Evolutionary conservation across 2,888 invertebrate genomes (phyloP).

Genomic region (Colletes collaris): DNA sequence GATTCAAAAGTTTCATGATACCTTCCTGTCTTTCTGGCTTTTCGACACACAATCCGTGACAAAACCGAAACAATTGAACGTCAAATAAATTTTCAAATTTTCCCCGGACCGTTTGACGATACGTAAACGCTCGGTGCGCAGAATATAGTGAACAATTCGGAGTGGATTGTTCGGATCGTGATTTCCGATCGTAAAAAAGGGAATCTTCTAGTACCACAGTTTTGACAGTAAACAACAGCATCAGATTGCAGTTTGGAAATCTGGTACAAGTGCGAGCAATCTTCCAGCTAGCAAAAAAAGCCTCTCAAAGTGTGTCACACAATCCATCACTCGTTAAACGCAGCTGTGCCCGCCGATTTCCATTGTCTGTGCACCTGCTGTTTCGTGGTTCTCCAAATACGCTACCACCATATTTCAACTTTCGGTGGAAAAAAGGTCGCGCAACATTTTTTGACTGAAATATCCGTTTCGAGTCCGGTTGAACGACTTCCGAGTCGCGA

Average conservation of each 20-base stretch:
- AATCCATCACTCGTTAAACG: conserved; percentile 68
- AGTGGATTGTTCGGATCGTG: not conserved
- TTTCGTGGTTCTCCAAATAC: conserved; percentile 42
- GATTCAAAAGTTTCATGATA: too few relatives aligned
- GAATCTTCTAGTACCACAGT: conserved; percentile 6
- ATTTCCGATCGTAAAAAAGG: conserved; percentile 11
- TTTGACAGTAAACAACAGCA: conserved; percentile 31
- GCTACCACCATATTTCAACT: conserved; percentile 21
- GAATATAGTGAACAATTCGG: not conserved
- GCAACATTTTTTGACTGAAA: conserved; percentile 24
- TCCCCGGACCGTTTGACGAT: not conserved
- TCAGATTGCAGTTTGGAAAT: conserved; percentile 50
- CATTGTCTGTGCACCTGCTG: conserved; percentile 71
- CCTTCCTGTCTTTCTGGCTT: not conserved
- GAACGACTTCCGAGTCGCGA: not conserved
- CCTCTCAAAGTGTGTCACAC: conserved; percentile 50
- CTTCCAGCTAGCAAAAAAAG: conserved; percentile 45
- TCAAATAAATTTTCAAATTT: not conserved
- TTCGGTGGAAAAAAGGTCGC: conserved; percentile 5
- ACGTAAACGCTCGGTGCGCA: not conserved
- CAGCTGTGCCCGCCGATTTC: conserved; percentile 68
- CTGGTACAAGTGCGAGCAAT: conserved; percentile 53
- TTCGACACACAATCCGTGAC: not conserved
- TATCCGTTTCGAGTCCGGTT: not conserved
- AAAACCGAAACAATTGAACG: not conserved